phyloP scores from a whole-genome alignment of 2,113 vertebrate species.

The Bos indicus region DNA sequence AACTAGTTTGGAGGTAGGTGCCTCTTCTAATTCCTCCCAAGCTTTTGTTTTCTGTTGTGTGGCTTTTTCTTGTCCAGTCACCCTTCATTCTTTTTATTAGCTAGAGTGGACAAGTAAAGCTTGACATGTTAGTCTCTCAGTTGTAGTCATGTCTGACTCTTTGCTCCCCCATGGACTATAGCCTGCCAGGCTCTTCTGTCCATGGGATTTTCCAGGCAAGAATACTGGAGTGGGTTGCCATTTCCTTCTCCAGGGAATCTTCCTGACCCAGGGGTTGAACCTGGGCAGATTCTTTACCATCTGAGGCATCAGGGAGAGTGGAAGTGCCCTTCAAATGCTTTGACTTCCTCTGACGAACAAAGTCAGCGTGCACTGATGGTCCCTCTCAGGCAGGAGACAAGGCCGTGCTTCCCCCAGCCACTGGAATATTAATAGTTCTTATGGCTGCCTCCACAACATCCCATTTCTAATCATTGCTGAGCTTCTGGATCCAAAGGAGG shows the following conservation, averaged over 20 bases:
- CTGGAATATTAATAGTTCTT: neutral
- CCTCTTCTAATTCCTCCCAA: conserved; percentile 23
- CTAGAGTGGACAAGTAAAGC: neutral
- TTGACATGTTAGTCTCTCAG: neutral
- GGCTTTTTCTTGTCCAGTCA: neutral
- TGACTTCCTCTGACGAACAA: neutral
- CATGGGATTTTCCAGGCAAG: neutral
- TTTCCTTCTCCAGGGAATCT: neutral
- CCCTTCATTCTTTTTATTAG: neutral
- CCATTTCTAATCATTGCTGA: neutral
- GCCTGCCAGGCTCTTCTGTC: neutral
- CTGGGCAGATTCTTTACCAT: neutral
- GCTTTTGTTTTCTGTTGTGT: neutral
- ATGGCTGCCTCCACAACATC: neutral
- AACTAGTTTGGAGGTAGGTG: neutral
- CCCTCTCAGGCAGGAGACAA: neutral
- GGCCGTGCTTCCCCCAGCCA: neutral
- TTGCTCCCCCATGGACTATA: neutral
- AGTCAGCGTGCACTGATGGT: neutral
- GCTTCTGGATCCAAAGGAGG: neutral
- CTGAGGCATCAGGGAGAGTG: neutral
- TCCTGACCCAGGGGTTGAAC: neutral
- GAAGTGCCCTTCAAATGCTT: neutral
- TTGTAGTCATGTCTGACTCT: neutral
- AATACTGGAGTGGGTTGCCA: neutral